A percentile compares a stretch with the other conserved stretches of the same genome.
phyloP scores from a whole-genome alignment of 2,888 invertebrate genomes.

The Agrochola lychnidis region DNA sequence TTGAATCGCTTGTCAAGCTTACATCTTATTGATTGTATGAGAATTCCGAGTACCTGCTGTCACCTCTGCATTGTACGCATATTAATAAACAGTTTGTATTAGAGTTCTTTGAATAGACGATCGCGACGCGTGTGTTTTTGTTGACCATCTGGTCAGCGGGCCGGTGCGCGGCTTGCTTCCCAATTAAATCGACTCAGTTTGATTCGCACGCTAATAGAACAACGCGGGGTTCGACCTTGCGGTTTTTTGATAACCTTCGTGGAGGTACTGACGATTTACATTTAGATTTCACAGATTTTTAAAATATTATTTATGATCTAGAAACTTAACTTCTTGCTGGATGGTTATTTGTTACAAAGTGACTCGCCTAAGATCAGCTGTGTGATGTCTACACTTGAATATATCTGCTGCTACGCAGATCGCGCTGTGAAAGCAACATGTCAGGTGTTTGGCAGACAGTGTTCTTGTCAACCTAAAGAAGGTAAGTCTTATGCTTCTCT shows the following conservation, averaged over 20 bases:
- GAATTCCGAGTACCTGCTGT: constrained; percentile 40
- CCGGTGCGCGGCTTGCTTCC: constrained; percentile 14
- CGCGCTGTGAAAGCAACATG: constrained; percentile 35
- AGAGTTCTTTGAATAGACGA: constrained; percentile 13
- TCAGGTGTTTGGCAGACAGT: constrained; percentile 23
- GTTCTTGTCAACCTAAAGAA: constrained; percentile 34
- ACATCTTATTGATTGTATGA: constrained; percentile 11
- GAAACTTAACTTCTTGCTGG: constrained; percentile 12
- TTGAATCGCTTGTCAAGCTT: constrained; percentile 1
- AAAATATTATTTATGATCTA: constrained; percentile 1
- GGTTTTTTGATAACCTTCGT: constrained; percentile 35
- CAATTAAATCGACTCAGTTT: constrained; percentile 37
- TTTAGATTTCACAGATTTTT: constrained; percentile 35
- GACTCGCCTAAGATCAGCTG: neutral
- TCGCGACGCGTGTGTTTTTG: constrained; percentile 43
- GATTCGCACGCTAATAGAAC: constrained; percentile 58
- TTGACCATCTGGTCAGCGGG: constrained; percentile 36
- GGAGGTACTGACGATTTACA: constrained; percentile 33
- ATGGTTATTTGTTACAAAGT: constrained; percentile 16
- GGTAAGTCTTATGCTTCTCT: constrained; percentile 37
- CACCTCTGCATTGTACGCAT: constrained; percentile 36
- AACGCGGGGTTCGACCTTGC: constrained; percentile 60
- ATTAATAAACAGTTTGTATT: constrained; percentile 30
- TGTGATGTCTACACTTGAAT: constrained; percentile 36
- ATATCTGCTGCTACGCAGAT: constrained; percentile 31